A percentile compares a stretch with the other conserved stretches of the same genome.
Evolutionary conservation across 2,113 vertebrate species (phyloP).

Genomic region (Spermophilus dauricus): DNA sequence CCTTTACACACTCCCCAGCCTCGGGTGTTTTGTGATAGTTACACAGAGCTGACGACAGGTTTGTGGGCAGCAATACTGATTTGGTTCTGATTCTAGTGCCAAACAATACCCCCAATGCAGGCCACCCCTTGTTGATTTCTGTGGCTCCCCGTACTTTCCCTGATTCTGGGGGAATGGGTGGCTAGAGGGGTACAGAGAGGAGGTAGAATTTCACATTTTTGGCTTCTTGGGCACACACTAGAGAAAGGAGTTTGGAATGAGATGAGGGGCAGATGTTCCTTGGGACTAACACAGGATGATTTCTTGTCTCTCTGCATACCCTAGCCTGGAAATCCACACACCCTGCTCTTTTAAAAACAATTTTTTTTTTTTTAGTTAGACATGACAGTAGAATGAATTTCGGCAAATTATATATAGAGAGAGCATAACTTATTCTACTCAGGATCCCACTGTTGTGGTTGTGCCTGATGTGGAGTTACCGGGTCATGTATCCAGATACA

Average conservation of each 20-base stretch:
- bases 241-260: neutral
- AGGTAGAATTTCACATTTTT: neutral
- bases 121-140: neutral
- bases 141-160: neutral
- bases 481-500: too few species aligned
- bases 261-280: neutral
- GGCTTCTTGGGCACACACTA: neutral
- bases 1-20: neutral
- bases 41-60: neutral
- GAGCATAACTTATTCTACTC: too few species aligned
- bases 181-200: neutral
- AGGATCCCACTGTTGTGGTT: too few species aligned
- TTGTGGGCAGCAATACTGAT: neutral
- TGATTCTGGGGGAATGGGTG: too few species aligned
- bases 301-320: neutral
- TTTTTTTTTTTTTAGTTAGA: too few species aligned
- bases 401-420: too few species aligned
- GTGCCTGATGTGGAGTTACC: too few species aligned
- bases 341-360: neutral
- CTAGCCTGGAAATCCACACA: neutral
- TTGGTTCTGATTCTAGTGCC: neutral
- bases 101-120: rapidly evolving
- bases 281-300: neutral
- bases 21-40: neutral
- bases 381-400: too few species aligned